Conservation (phyloP, 2,797 vertebrate species). For the Manis pentadactyla region DNA sequence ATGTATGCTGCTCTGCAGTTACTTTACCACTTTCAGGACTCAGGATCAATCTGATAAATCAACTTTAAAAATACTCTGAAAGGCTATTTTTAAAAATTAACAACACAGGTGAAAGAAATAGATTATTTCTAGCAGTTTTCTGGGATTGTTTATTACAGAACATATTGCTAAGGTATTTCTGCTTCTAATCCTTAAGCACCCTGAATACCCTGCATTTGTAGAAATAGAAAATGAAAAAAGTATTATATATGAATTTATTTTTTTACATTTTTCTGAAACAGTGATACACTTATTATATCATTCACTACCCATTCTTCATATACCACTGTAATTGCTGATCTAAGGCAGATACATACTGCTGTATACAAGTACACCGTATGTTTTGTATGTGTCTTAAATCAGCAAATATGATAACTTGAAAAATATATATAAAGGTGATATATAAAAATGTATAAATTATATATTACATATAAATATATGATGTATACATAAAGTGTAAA, state of each 20-base stretch:
- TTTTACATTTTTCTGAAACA: constrained; percentile 7
- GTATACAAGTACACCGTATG: no score
- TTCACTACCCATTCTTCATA: neutral
- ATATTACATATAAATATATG: neutral
- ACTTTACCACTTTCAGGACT: neutral
- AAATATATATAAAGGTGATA: neutral
- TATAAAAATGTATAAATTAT: neutral
- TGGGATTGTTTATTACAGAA: neutral
- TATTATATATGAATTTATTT: neutral
- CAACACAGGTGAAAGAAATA: neutral
- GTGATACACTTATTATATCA: neutral
- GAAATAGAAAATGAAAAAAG: neutral
- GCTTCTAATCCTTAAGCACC: neutral
- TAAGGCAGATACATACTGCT: neutral
- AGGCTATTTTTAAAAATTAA: neutral
- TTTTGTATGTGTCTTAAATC: no score
- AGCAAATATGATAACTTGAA: no score
- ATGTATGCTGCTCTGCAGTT: neutral
- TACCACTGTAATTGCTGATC: neutral
- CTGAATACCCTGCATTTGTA: neutral
- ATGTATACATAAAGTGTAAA: neutral
- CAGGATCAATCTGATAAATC: neutral
- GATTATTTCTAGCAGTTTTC: neutral
- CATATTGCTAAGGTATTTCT: neutral
- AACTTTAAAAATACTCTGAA: neutral